Conservation (phyloP, 1,140 invertebrate species). For the Pollicipes pollicipes region DNA sequence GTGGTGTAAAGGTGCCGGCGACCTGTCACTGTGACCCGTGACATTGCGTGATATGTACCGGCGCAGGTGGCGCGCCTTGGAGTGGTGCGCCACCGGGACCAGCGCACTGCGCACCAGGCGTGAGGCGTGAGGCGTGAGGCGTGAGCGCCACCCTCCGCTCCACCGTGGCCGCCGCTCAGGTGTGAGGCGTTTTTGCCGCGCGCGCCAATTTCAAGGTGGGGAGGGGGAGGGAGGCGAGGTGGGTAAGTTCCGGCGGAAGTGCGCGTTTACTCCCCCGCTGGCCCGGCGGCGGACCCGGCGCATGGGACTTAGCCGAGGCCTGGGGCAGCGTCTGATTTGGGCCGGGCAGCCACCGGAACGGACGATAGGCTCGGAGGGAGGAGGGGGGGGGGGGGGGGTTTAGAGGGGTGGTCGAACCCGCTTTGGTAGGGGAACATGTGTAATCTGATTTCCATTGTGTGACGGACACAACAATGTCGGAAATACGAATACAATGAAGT, state of each 20-base stretch:
- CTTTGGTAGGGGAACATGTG: background rate
- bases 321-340: background rate
- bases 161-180: background rate
- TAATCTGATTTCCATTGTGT: background rate
- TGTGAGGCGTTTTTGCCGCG: background rate
- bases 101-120: no score
- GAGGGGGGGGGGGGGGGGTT: background rate
- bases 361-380: no score
- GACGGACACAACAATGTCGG: background rate
- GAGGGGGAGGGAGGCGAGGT: background rate
- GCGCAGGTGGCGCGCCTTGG: no score
- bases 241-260: background rate
- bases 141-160: no score
- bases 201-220: slow-evolving; percentile 4
- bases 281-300: no score
- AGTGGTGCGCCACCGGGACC: no score
- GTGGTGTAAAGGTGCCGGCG: no score
- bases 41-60: no score
- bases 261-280: background rate
- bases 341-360: no score
- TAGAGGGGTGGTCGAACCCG: background rate
- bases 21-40: no score
- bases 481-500: background rate
- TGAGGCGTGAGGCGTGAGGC: no score
- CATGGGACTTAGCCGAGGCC: background rate